Percentiles rank a stretch among this genome's conserved stretches.
phyloP scores from a whole-genome alignment of 2,888 invertebrate species.

The Cheilosia grossa region DNA sequence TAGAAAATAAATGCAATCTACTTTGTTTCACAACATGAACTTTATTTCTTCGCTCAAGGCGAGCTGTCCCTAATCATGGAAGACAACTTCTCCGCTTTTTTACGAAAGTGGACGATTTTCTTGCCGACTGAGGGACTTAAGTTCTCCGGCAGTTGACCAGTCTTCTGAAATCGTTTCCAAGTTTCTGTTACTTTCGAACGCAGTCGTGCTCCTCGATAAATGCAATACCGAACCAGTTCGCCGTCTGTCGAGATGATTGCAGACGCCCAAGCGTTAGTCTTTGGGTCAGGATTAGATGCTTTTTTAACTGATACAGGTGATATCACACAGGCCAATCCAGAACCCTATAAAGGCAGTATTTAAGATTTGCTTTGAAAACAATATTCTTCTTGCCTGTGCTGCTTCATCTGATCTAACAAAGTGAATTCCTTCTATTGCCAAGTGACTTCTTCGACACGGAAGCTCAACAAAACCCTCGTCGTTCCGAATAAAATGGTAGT shows the following conservation, averaged over 20 bases:
- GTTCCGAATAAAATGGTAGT: conserved; percentile 10
- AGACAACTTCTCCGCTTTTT: conserved; percentile 6
- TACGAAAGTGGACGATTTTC: conserved; percentile 30
- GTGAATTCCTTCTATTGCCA: conserved; percentile 33
- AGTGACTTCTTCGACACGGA: neutral
- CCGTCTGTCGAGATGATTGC: conserved; percentile 45
- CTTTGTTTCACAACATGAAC: conserved; percentile 2
- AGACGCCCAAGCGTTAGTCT: conserved; percentile 46
- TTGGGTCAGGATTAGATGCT: neutral
- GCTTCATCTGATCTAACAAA: conserved; percentile 6
- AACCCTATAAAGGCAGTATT: neutral
- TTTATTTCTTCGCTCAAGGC: conserved; percentile 9
- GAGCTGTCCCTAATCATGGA: neutral
- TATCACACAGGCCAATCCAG: conserved; percentile 30
- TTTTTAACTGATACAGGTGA: neutral
- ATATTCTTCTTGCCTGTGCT: conserved; percentile 32
- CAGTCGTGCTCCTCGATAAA: neutral
- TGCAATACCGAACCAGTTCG: conserved; percentile 27
- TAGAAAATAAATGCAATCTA: conserved; percentile 74
- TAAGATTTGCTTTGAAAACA: neutral
- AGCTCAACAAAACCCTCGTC: conserved; percentile 34
- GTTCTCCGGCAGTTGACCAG: conserved; percentile 44
- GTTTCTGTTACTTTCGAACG: neutral
- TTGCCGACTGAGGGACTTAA: conserved; percentile 15
- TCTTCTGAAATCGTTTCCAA: neutral